phyloP scores from a whole-genome alignment of 2,888 invertebrate species.

The Caenorhabditis japonica region DNA sequence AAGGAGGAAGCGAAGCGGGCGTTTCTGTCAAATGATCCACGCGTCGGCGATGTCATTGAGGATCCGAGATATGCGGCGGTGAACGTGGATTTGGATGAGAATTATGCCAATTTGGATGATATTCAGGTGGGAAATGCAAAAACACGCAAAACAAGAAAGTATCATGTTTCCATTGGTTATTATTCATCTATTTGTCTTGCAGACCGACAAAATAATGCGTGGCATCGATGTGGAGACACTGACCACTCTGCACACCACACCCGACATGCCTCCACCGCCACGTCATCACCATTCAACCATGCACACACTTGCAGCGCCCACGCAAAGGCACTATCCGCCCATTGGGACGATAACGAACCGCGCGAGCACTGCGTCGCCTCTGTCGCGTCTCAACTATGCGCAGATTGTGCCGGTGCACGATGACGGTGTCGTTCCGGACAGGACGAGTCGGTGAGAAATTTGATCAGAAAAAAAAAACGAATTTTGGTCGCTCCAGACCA shows the following conservation, averaged over 20 bases:
- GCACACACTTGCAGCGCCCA: neutral
- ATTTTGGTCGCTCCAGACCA: neutral
- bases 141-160: no score
- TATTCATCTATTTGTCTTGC: no score
- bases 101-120: slow-evolving; percentile 52
- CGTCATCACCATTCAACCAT: slow-evolving; percentile 21
- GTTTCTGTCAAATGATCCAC: slow-evolving; percentile 27
- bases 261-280: slow-evolving; percentile 26
- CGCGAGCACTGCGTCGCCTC: slow-evolving; percentile 32
- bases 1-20: slow-evolving; percentile 34
- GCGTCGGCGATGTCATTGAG: slow-evolving; percentile 18
- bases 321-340: slow-evolving; percentile 6
- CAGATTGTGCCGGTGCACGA: slow-evolving; percentile 39
- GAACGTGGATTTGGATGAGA: slow-evolving; percentile 37
- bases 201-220: slow-evolving; percentile 49
- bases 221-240: slow-evolving; percentile 43
- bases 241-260: slow-evolving; percentile 8
- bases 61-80: slow-evolving; percentile 43
- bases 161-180: no score
- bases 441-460: slow-evolving; percentile 33
- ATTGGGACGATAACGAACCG: slow-evolving; percentile 6
- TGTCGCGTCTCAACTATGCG: slow-evolving; percentile 44
- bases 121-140: slow-evolving; percentile 29
- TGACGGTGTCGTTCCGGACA: slow-evolving; percentile 26
- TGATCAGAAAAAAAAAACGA: neutral